Evolutionary conservation across 2,113 vertebrate genomes (phyloP), one percentile per base, ranked within the genome.

Genomic region (Amblyornis subalaris): DNA sequence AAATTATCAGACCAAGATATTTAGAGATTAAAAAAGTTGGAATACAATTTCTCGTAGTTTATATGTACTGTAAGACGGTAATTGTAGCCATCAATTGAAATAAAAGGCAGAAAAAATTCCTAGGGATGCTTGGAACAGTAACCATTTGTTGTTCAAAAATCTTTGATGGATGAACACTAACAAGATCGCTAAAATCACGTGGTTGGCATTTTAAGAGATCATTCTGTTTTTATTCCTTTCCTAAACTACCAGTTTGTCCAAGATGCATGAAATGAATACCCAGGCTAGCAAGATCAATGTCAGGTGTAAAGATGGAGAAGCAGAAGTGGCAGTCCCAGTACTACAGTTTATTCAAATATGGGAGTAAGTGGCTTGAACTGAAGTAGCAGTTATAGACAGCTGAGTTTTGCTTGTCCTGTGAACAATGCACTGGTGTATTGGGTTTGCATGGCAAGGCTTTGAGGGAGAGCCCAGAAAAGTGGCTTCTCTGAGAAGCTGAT

Each of bases 1-100:
- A 55, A 78, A 51, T 6, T 2, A 3, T 20, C 28, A 45, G 16
- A 22, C 8, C 0, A 0, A 67, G 42, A 22, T 82, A 26, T 7
- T 73, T 54, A 18, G 51, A 44, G 19, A 24, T 75, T 6, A 38
- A 47, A 33, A 74, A 90, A 50, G 10, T 13, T 82, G 26, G 13
- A 74, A 31, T 80, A 23, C 7, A 33, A 8, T 44, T 85, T 11
- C 48, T 85, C 6, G 23, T 78, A 18, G 19, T 38, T 44, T 67
- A 10, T 69, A 9, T 15, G 3, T 50, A 16, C 76, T 82, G 26
- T 45, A 33, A 72, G n/a, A 28, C 64, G 33, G 7, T 77, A 38
- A 22, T 67, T 67, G 74, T 40, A 88, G 51, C 48, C 67, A 57
- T 48, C 26, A 55, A 25, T 29, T 14, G 3, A 78, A 70, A 29